Base-by-base conservation (phyloP, 2,888 invertebrate genomes). In the Dasysyrphus tricinctus region DNA sequence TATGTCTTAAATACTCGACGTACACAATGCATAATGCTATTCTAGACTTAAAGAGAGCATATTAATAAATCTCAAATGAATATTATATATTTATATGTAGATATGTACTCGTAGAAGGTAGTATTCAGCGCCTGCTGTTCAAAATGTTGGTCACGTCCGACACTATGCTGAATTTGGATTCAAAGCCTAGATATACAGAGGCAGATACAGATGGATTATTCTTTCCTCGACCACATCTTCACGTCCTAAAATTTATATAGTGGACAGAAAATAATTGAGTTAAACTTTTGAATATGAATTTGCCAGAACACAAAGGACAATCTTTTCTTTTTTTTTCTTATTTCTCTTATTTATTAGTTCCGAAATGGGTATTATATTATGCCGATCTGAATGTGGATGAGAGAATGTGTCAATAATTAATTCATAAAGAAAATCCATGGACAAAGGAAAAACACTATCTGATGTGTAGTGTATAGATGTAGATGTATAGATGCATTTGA, bases 141-240 rank as follows among this genome's bases (percentile, higher is more conserved):
- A 73, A 74, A 85, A 85, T 80, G 67, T 85, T 81, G 69, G 81
- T 85, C 85, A 85, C 85, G 85, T 85, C 63, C 81, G 83, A 49
- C 63, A 63, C 63, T 73, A 85, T 77, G n/a, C 24, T 77, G 77
- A 74, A 65, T 75, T 82, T 29, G 69, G 63, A 78, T 82, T 77
- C 80, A 78, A 56, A 63, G 65, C 42, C 70, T 67, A 29, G 34
- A 44, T n/a, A 63, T 1, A 24, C 14, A 6, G 29, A 3, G n/a
- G 34, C 6, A 47, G 29, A 14, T 49, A 16, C 11, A 65, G 59
- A 59, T 39, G 63, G 47, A 69, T 69, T 69, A 69, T 69, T 69
- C 69, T 54, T 69, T 69, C 11, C 69, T 54, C 69, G 24, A 51
- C 69, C 69, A 39, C 69, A 69, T 69, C 51, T 42, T 29, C 54